Evolutionary conservation across 2,797 vertebrate genomes (phyloP).

Genomic region (Peromyscus eremicus): DNA sequence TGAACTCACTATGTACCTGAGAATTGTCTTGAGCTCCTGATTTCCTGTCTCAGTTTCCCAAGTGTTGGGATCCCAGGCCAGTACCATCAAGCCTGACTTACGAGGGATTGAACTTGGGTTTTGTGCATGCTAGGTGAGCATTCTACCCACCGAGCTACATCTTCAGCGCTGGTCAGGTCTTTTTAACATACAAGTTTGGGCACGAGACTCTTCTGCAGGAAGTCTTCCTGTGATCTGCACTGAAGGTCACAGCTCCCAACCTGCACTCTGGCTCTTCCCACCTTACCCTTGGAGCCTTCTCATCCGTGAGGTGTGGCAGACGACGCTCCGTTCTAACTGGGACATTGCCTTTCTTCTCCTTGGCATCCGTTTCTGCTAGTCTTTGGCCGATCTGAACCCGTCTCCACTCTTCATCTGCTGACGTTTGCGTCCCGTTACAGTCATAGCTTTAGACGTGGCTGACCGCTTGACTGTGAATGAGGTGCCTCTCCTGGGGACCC

Average conservation of each 20-base stretch:
- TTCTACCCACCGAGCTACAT: neutral
- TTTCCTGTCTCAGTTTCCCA: neutral
- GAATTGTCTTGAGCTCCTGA: neutral
- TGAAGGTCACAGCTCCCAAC: neutral
- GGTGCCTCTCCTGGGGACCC: neutral
- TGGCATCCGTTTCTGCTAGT: neutral
- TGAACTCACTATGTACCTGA: neutral
- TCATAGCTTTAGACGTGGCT: neutral
- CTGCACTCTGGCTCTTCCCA: neutral
- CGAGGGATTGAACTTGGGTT: neutral
- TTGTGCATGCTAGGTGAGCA: neutral
- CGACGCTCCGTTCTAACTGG: accelerated
- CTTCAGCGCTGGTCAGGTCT: neutral
- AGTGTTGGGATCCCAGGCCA: neutral
- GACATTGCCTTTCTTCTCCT: neutral
- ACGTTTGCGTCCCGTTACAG: neutral
- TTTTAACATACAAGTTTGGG: neutral
- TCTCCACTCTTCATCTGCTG: neutral
- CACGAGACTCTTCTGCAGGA: neutral
- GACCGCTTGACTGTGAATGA: neutral
- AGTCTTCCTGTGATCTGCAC: accelerated
- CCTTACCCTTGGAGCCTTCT: neutral
- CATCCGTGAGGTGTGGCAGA: neutral
- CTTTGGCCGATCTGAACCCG: neutral
- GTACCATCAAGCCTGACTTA: neutral